Evolutionary conservation across 2,888 invertebrate species (phyloP), one percentile per base, ranked within the genome.

Genomic region (Metacarcinus magister): DNA sequence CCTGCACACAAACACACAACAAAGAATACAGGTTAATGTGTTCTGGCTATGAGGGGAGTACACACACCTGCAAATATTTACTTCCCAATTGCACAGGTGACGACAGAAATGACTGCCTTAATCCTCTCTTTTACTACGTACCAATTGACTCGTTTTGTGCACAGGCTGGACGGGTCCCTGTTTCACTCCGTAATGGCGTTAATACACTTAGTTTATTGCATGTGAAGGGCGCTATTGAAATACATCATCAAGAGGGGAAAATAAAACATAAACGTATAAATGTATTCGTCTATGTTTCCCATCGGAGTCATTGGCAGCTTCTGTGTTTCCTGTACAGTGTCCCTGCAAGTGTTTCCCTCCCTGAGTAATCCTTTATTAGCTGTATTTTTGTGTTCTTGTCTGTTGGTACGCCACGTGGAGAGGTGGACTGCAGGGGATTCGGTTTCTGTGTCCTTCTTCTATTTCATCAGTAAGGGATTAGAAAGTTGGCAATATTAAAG

Each of bases 1-100:
- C 82, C 28, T 32, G 4, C 28, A 13, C 7, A 82, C 32, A 32
- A 82, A 28, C 28, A 82, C 82, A 32, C 32, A 82, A 32, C 28
- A 32, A 8, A 82, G 32, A 82, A 32, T 32, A 8, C 32, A 82
- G 82, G 82, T 82, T 82, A 82, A 82, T 82, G 82, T 82, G 82
- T 28, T 82, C 28, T 82, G 82, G 32, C 82, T 32, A 32, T 32
- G 82, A 82, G 82, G 2, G 7, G 82, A 32, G 82, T 13, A 82
- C 82, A 82, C 32, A 82, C 82, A 82, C 82, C 32, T 28, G 82
- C 82, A 82, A 82, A 82, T 82, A 82, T 82, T 82, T 82, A 82
- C 19, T 32, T 13, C 28, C 32, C 82, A 82, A 82, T 82, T 82
- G 82, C 32, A 28, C 32, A 28, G 82, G 32, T 82, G 82, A 82